These are phyloP conservation scores for Oopsacas minuta DNA, from an alignment of 37 sponge, comb jelly and placozoan genomes.

Conservation along the genomic window DNA sequence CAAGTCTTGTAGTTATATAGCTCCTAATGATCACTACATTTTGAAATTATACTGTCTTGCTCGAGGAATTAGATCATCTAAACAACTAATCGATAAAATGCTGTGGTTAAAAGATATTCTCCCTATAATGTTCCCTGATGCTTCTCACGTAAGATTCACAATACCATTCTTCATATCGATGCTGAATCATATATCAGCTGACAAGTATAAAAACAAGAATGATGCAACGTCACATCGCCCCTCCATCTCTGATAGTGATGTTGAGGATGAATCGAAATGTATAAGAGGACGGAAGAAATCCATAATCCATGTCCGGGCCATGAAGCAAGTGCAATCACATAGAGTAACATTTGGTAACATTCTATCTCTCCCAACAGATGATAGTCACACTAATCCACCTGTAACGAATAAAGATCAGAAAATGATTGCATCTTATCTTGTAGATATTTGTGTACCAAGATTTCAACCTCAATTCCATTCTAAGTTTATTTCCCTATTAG, in stretches of 20 bases:
- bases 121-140: background rate
- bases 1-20: background rate
- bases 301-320: background rate
- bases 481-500: background rate
- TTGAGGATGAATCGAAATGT: background rate
- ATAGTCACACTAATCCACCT: background rate
- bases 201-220: background rate
- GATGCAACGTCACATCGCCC: background rate
- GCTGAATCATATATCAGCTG: background rate
- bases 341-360: background rate
- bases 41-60: background rate
- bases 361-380: background rate
- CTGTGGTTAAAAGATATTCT: background rate
- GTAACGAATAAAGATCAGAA: background rate
- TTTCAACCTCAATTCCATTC: background rate
- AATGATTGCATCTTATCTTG: background rate
- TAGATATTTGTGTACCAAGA: background rate
- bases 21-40: slow-evolving; percentile 17
- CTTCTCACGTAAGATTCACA: background rate
- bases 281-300: background rate
- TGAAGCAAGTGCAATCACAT: background rate
- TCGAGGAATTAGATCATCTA: background rate
- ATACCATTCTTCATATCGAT: background rate
- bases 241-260: background rate
- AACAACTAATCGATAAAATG: slow-evolving; percentile 2